phyloP scores from a whole-genome alignment of 1,140 invertebrate genomes.

The Parasteatoda tepidariorum region DNA sequence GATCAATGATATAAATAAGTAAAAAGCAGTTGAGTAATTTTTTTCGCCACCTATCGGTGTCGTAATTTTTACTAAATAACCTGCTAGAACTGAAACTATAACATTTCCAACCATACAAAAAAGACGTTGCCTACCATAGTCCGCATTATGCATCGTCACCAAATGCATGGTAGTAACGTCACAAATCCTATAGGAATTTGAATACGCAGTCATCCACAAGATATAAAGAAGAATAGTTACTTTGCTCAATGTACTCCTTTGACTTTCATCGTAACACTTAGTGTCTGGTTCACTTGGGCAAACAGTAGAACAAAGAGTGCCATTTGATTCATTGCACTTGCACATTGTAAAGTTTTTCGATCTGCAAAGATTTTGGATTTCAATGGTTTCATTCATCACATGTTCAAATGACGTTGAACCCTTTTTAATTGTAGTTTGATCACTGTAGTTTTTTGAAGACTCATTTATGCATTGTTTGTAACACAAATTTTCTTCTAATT shows the following conservation, averaged over 20 bases:
- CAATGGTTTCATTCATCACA: too few species aligned
- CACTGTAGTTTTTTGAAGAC: not conserved
- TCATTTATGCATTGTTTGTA: not conserved
- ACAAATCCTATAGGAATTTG: not conserved
- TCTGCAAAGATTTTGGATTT: not conserved
- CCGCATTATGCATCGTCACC: constrained; percentile 16
- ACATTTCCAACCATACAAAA: constrained; percentile 4
- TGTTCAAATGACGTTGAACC: not conserved
- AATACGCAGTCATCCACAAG: constrained; percentile 1
- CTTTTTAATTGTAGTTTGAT: not conserved
- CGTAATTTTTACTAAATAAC: not conserved
- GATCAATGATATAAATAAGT: not conserved
- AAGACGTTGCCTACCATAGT: constrained; percentile 35
- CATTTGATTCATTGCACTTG: not conserved
- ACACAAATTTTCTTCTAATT: not conserved
- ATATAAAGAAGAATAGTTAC: not conserved
- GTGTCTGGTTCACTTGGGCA: not conserved
- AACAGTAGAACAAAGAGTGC: not conserved
- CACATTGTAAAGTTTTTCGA: too few species aligned
- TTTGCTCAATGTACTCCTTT: not conserved
- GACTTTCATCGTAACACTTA: not conserved
- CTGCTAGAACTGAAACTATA: not conserved
- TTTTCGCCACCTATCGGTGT: not conserved
- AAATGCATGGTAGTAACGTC: constrained; percentile 36
- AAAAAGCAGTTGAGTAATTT: constrained; percentile 15